A percentile compares a stretch with the other conserved stretches of the same genome.
Evolutionary conservation across 1,140 invertebrate species (phyloP).

Genomic region (Drosophila nebulosa): DNA sequence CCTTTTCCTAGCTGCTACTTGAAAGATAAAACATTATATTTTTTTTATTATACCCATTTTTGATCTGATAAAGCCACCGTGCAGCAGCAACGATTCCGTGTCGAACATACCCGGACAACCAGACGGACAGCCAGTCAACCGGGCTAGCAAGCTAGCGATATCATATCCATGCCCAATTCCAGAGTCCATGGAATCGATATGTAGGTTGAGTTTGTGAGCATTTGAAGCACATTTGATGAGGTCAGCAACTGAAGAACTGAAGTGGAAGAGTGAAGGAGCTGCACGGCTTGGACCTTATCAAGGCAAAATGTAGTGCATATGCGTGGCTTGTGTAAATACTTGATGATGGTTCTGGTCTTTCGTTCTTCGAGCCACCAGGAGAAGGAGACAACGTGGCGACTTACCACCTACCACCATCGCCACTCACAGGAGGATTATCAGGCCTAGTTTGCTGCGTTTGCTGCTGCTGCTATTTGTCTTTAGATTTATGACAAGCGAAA

Average conservation of each 20-base stretch:
- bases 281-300: constrained; percentile 37
- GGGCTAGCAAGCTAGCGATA: constrained; percentile 42
- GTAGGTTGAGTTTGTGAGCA: constrained; percentile 45
- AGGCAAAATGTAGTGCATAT: constrained; percentile 24
- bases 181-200: constrained; percentile 41
- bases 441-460: constrained; percentile 29
- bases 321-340: constrained; percentile 35
- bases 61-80: constrained; percentile 80
- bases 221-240: constrained; percentile 76
- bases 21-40: constrained; percentile 78
- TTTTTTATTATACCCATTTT: constrained; percentile 75
- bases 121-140: not conserved
- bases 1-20: constrained; percentile 77
- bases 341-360: constrained; percentile 12
- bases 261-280: constrained; percentile 35
- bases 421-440: constrained; percentile 46
- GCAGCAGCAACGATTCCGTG: constrained; percentile 55
- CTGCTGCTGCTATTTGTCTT: constrained; percentile 47
- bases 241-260: constrained; percentile 53
- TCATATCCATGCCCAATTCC: constrained; percentile 70
- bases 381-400: constrained; percentile 63
- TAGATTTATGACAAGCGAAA: constrained; percentile 55
- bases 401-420: not conserved
- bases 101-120: constrained; percentile 42
- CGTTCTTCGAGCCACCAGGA: constrained; percentile 21